phyloP scores from a whole-genome alignment of 2,797 vertebrate genomes.

The Borostomias antarcticus region DNA sequence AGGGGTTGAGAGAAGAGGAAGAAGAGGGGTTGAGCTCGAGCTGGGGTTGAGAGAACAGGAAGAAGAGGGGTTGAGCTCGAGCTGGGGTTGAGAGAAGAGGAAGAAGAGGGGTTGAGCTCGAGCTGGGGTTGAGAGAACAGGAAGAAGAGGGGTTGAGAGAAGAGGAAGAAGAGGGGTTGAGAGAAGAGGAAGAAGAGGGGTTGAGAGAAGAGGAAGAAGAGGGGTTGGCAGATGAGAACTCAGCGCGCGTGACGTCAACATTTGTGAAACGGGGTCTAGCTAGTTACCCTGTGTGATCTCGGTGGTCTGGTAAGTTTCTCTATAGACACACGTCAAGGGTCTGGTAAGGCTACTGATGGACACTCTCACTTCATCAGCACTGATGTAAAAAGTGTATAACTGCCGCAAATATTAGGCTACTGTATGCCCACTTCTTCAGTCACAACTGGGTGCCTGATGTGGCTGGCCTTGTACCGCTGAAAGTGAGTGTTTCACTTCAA shows the following conservation, averaged over 20 bases:
- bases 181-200: slow-evolving; percentile 44
- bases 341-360: no score
- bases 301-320: background rate
- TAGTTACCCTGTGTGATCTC: background rate
- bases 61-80: no score
- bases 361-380: background rate
- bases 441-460: no score
- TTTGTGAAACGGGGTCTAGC: no score
- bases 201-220: slow-evolving; percentile 41
- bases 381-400: background rate
- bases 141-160: no score
- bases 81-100: slow-evolving; percentile 34
- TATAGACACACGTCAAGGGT: background rate
- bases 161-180: no score
- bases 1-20: slow-evolving; percentile 38
- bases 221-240: slow-evolving; percentile 33
- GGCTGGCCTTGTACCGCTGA: no score
- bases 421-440: no score
- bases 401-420: no score
- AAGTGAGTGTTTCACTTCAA: no score
- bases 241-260: slow-evolving; percentile 57
- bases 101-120: no score
- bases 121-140: slow-evolving; percentile 29
- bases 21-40: no score
- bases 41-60: slow-evolving; percentile 38